These are phyloP conservation scores for Ryuthela nishihirai DNA, from an alignment of 2,888 invertebrate genomes.

Conservation along the genomic window DNA sequence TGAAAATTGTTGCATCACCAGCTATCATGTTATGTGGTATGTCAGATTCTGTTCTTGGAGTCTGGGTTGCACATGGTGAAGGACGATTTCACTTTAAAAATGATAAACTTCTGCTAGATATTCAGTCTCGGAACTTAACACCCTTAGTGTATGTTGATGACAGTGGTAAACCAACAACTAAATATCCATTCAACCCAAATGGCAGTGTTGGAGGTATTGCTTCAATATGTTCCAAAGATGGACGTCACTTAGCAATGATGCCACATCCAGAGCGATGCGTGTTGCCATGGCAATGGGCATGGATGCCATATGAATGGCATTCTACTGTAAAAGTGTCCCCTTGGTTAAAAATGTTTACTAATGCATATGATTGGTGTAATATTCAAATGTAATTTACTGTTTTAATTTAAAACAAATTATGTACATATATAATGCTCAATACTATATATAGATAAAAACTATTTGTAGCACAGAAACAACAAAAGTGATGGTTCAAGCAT, in stretches of 20 bases:
- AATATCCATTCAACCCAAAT: constrained; percentile 89
- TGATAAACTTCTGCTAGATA: constrained; percentile 39
- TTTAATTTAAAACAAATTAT: neutral
- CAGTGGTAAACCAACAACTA: constrained; percentile 61
- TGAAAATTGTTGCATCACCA: constrained; percentile 65
- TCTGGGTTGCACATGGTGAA: constrained; percentile 97
- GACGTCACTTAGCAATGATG: constrained; percentile 96
- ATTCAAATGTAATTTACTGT: too few relatives aligned
- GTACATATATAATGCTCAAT: neutral
- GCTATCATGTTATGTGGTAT: constrained; percentile 87
- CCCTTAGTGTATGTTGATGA: constrained; percentile 84
- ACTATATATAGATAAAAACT: too few relatives aligned
- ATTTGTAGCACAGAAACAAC: too few relatives aligned
- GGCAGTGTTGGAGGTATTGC: constrained; percentile 83
- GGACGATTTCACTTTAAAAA: constrained; percentile 56
- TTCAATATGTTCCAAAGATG: constrained; percentile 81
- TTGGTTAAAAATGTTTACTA: constrained; percentile 88
- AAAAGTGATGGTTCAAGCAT: too few relatives aligned
- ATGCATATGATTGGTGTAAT: constrained; percentile 61
- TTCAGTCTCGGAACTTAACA: constrained; percentile 60
- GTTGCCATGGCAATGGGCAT: constrained; percentile 86
- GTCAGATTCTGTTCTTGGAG: constrained; percentile 81
- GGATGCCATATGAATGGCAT: constrained; percentile 54
- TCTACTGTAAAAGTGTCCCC: constrained; percentile 64
- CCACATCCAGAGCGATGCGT: constrained; percentile 95